Conservation (phyloP, 1,140 invertebrate genomes). For the Brachionus paranguensis region DNA sequence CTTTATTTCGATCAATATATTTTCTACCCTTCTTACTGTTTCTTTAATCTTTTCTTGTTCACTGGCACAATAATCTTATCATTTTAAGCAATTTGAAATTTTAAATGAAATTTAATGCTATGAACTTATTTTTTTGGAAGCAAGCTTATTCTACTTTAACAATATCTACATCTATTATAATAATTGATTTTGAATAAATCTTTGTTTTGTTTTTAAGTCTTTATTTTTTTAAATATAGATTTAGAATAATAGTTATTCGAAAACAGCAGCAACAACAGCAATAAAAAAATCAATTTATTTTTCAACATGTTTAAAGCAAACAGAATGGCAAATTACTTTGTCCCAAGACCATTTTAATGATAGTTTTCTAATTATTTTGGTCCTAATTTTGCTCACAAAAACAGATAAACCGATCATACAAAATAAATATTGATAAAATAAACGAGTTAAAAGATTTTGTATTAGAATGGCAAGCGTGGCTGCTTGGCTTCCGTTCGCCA, state of each 20-base stretch:
- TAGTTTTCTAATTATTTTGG: background rate
- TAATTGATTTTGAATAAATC: background rate
- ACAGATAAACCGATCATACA: background rate
- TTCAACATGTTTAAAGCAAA: background rate
- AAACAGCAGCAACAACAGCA: no score
- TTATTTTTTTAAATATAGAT: background rate
- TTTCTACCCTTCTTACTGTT: background rate
- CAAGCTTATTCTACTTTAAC: background rate
- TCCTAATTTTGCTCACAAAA: background rate
- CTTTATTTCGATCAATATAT: no score
- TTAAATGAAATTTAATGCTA: background rate
- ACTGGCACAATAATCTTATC: background rate
- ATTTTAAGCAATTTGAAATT: background rate
- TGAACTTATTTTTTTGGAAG: background rate
- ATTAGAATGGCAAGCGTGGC: conserved; percentile 89
- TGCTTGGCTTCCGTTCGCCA: conserved; percentile 97
- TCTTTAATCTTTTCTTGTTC: background rate
- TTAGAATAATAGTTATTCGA: background rate
- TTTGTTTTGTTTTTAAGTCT: background rate
- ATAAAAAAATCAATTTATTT: background rate
- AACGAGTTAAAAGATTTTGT: background rate
- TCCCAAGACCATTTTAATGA: background rate
- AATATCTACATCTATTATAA: background rate
- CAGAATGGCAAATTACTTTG: background rate
- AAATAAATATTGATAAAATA: background rate